These are phyloP conservation scores for Cyclina sinensis DNA, from an alignment of 1,140 invertebrate species.

Conservation along the genomic window DNA sequence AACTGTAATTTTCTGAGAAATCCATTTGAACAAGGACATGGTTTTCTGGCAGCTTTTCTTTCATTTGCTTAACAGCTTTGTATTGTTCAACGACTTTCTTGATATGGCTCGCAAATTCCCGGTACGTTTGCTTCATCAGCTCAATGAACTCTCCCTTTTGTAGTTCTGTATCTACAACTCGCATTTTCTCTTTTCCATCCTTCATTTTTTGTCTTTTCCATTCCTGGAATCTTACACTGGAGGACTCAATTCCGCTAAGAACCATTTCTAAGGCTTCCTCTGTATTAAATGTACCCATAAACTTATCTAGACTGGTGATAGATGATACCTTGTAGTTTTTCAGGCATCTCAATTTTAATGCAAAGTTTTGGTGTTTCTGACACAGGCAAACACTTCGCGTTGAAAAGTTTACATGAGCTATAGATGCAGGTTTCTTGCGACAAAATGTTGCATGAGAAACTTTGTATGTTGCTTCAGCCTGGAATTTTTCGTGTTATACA, in stretches of 20 bases:
- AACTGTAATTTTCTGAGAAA: conserved; percentile 43
- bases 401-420: too few relatives aligned
- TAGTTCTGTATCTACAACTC: conserved; percentile 16
- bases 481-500: conserved; percentile 53
- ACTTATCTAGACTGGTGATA: conserved; percentile 45
- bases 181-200: conserved; percentile 31
- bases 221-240: too few relatives aligned
- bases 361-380: too few relatives aligned
- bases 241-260: too few relatives aligned
- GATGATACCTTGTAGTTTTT: conserved; percentile 42
- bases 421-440: too few relatives aligned
- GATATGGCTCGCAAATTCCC: conserved; percentile 52
- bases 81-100: conserved; percentile 40
- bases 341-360: conserved; percentile 31
- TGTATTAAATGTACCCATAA: too few relatives aligned
- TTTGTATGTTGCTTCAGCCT: conserved; percentile 44
- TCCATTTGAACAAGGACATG: conserved; percentile 41
- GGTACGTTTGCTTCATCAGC: background rate
- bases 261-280: too few relatives aligned
- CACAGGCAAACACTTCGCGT: too few relatives aligned
- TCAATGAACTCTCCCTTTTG: conserved; percentile 38
- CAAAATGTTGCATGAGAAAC: too few relatives aligned
- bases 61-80: conserved; percentile 46
- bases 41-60: conserved; percentile 37
- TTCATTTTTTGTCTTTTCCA: too few relatives aligned